Conservation (phyloP, 2,797 vertebrate genomes). For the Myotis pilosus region DNA sequence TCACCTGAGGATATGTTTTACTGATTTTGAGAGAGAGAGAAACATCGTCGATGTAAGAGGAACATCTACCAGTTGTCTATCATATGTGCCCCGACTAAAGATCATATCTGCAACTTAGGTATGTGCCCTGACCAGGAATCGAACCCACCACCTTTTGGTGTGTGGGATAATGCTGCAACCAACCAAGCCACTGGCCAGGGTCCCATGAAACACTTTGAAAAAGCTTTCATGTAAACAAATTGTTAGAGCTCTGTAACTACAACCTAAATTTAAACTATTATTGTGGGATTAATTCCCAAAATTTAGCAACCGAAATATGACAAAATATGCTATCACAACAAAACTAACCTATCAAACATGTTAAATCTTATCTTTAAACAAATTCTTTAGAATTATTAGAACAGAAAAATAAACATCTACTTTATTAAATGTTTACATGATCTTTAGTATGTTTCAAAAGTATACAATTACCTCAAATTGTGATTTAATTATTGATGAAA, state of each 20-base stretch:
- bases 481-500: constrained; percentile 51
- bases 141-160: not conserved
- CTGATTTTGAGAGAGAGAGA: not conserved
- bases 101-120: not conserved
- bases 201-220: not conserved
- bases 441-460: constrained; percentile 57
- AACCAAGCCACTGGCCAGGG: not conserved
- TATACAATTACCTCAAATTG: not conserved
- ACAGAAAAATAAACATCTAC: constrained; percentile 6
- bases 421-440: constrained; percentile 30
- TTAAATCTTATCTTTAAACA: constrained; percentile 15
- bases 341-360: not conserved
- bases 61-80: not conserved
- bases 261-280: constrained; percentile 46
- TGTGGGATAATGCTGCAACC: not conserved
- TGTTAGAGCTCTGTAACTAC: not conserved
- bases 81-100: not conserved
- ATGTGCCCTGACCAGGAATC: not conserved
- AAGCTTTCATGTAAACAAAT: constrained; percentile 27
- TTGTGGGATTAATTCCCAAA: constrained; percentile 28
- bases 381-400: constrained; percentile 14
- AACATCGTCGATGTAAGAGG: not conserved
- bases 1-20: not conserved
- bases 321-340: constrained; percentile 7
- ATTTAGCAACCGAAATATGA: constrained; percentile 11